Percentiles rank a stretch among this genome's conserved stretches.
Conservation (phyloP, 2,888 invertebrate species). For the Volucella bombylans region DNA sequence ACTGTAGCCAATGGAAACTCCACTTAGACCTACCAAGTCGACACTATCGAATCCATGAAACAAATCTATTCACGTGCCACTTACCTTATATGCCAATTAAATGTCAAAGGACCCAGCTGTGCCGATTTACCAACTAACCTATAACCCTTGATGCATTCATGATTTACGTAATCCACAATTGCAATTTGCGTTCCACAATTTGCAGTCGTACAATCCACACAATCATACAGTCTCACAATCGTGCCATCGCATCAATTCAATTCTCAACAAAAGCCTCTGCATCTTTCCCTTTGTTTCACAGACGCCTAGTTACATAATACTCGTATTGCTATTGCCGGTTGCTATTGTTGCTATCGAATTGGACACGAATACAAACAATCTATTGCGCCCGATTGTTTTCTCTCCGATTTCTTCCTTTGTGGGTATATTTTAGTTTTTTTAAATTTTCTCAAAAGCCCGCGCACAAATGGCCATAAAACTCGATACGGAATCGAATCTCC, state of each 20-base stretch:
- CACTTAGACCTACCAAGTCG: not conserved
- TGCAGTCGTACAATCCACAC: no score
- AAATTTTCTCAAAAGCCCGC: not conserved
- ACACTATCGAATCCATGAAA: not conserved
- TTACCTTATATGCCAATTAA: not conserved
- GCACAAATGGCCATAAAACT: constrained; percentile 28
- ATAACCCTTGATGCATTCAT: constrained; percentile 8
- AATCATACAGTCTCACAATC: no score
- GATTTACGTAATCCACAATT: constrained; percentile 20
- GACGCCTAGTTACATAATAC: constrained; percentile 50
- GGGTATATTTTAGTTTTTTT: not conserved
- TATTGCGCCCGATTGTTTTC: constrained; percentile 48
- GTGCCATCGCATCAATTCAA: constrained; percentile 12
- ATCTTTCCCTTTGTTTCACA: constrained; percentile 46
- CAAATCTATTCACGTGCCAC: not conserved
- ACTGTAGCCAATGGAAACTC: no score
- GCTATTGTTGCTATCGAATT: constrained; percentile 51
- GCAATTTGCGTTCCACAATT: constrained; percentile 52
- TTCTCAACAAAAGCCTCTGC: not conserved
- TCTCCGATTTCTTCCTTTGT: constrained; percentile 46
- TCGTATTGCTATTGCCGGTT: constrained; percentile 26
- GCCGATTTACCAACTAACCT: constrained; percentile 32
- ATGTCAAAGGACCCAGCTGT: constrained; percentile 19
- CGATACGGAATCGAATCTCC: constrained; percentile 4
- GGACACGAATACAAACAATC: constrained; percentile 29